phyloP scores from a whole-genome alignment of 2,888 invertebrate genomes.

The Drosophila subquinaria region DNA sequence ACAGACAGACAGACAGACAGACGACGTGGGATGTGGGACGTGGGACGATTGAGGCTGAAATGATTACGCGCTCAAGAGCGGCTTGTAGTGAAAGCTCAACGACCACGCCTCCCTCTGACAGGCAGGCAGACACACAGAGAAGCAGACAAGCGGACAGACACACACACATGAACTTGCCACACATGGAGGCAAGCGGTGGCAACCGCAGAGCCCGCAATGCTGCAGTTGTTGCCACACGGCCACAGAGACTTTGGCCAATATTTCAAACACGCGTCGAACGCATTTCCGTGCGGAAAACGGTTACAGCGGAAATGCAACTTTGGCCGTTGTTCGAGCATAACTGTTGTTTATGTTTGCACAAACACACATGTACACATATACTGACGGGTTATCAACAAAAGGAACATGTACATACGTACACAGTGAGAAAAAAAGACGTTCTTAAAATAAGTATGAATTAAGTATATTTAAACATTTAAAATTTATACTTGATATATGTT shows the following conservation, averaged over 20 bases:
- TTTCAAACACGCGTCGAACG: conserved; percentile 82
- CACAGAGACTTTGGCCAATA: conserved; percentile 70
- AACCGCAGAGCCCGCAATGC: conserved; percentile 48
- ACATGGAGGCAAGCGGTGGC: conserved; percentile 42
- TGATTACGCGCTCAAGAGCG: conserved; percentile 45
- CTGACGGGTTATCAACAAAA: background rate
- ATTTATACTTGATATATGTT: no score
- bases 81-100: conserved; percentile 34
- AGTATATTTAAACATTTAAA: no score
- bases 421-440: no score
- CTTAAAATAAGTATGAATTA: no score
- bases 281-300: conserved; percentile 79
- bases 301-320: conserved; percentile 80
- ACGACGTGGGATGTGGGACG: background rate
- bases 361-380: conserved; percentile 26
- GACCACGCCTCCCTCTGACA: conserved; percentile 20
- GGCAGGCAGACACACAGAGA: background rate
- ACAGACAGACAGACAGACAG: no score
- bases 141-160: conserved; percentile 1
- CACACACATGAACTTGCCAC: conserved; percentile 10
- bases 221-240: conserved; percentile 19
- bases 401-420: no score
- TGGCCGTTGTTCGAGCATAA: conserved; percentile 78
- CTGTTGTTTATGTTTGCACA: conserved; percentile 75
- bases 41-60: conserved; percentile 33